Percentiles rank a stretch among this genome's conserved stretches.
phyloP scores from a whole-genome alignment of 2,888 invertebrate genomes.

The Ophonus ardosiacus region DNA sequence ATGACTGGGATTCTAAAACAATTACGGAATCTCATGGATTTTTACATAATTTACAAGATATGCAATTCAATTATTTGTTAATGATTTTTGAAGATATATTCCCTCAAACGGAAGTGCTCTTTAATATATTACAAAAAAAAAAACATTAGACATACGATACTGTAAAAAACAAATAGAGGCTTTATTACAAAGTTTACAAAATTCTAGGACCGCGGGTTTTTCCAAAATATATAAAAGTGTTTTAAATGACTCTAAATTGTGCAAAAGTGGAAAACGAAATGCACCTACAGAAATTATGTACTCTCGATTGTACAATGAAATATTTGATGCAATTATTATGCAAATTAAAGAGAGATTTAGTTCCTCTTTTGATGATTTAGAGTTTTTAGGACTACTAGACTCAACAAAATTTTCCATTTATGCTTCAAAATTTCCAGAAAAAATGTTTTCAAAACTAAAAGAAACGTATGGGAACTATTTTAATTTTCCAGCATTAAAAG shows the following conservation, averaged over 20 bases:
- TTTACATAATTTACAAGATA: background rate
- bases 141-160: background rate
- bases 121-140: background rate
- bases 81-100: constrained; percentile 3
- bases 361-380: background rate
- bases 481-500: background rate
- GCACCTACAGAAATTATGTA: too few relatives aligned
- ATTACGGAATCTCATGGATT: constrained; percentile 12
- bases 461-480: too few relatives aligned
- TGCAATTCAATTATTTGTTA: constrained; percentile 30
- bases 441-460: background rate
- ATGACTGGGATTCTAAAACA: constrained; percentile 4
- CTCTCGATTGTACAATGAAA: too few relatives aligned
- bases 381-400: background rate
- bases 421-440: background rate
- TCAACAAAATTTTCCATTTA: background rate
- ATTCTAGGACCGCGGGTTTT: too few relatives aligned
- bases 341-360: background rate
- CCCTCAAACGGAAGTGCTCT: background rate
- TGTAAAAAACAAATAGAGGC: background rate
- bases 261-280: background rate
- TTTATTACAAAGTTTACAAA: too few relatives aligned
- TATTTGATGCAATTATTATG: too few relatives aligned
- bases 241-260: constrained; percentile 10
- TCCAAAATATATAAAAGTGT: too few relatives aligned